These are phyloP conservation scores for Laticauda laticaudata DNA, from an alignment of 2,113 vertebrate species.

Conservation along the genomic window DNA sequence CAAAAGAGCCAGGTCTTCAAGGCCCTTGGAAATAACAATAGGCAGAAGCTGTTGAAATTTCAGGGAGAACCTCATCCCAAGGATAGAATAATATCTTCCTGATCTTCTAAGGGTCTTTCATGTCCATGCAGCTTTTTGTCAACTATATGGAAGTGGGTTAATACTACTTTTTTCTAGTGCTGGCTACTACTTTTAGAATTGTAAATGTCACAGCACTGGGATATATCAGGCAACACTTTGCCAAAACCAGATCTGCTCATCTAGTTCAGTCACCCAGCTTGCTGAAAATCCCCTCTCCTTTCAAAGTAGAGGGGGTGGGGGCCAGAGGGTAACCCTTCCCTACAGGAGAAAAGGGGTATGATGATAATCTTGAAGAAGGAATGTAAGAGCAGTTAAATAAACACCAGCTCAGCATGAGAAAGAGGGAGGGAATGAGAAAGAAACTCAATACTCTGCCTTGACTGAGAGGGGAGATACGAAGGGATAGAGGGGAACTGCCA, in stretches of 20 bases:
- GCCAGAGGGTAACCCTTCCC: neutral
- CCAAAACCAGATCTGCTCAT: neutral
- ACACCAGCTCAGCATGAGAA: neutral
- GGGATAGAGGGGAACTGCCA: neutral
- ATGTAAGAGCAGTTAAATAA: neutral
- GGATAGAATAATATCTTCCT: neutral
- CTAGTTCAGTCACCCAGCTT: neutral
- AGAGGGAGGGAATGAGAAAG: neutral
- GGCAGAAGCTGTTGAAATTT: neutral
- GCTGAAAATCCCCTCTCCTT: neutral
- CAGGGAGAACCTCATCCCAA: neutral
- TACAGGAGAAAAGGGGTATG: neutral
- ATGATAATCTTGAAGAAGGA: neutral
- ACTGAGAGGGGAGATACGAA: neutral
- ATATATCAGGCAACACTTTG: neutral
- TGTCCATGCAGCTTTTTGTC: neutral
- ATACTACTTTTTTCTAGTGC: neutral
- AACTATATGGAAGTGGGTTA: neutral
- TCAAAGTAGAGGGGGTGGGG: neutral
- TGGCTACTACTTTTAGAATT: neutral
- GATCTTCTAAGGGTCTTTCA: neutral
- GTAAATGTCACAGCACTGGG: neutral
- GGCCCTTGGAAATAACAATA: neutral
- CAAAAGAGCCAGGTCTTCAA: neutral
- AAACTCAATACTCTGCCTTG: neutral